Conservation (phyloP, 2,888 invertebrate genomes). For the Eristalis arbustorum region DNA sequence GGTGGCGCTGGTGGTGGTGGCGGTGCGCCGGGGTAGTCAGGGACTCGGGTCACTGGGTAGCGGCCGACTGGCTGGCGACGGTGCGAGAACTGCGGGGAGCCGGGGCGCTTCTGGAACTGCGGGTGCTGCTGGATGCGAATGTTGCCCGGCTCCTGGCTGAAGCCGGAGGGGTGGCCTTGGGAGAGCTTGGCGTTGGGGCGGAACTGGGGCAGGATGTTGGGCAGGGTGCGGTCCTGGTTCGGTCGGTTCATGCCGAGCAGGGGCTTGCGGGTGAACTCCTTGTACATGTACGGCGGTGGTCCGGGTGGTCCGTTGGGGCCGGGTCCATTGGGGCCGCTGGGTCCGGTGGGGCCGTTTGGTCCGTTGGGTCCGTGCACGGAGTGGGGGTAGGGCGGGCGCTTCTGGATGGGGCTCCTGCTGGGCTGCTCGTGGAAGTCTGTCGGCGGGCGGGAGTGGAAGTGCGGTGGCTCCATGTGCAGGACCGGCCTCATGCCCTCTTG, state of each 20-base stretch:
- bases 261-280: conserved; percentile 77
- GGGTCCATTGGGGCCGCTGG: conserved; percentile 8
- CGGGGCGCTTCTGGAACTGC: conserved; percentile 73
- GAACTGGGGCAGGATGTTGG: conserved; percentile 87
- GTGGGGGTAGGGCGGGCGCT: conserved; percentile 40
- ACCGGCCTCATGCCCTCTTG: conserved; percentile 81
- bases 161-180: conserved; percentile 78
- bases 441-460: conserved; percentile 71
- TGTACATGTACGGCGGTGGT: conserved; percentile 73
- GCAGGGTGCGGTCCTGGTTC: conserved; percentile 79
- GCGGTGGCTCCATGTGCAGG: conserved; percentile 78
- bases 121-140: conserved; percentile 75
- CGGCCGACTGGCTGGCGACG: conserved; percentile 75
- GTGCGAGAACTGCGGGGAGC: conserved; percentile 77
- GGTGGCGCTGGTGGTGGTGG: conserved; percentile 71
- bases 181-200: conserved; percentile 85
- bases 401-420: conserved; percentile 38
- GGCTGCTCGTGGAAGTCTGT: conserved; percentile 63
- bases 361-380: conserved; percentile 27
- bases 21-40: conserved; percentile 74
- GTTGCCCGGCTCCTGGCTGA: conserved; percentile 78
- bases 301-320: conserved; percentile 61
- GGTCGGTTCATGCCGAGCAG: conserved; percentile 73
- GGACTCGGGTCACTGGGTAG: conserved; percentile 76
- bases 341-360: conserved; percentile 2